A percentile compares a stretch with the other conserved stretches of the same genome.
phyloP scores from a whole-genome alignment of 2,797 vertebrate genomes.

The Falco biarmicus region DNA sequence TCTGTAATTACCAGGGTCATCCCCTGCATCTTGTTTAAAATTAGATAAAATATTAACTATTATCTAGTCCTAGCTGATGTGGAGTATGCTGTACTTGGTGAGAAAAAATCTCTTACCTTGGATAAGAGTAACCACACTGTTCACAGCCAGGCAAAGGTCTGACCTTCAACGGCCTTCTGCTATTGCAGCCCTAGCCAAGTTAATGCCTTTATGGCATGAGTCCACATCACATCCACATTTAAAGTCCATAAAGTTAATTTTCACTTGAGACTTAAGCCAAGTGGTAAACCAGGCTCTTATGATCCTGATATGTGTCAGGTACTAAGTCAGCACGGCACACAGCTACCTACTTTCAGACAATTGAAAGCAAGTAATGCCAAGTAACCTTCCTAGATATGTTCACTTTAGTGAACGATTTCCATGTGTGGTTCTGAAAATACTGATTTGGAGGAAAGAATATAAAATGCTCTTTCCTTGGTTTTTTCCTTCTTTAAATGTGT shows the following conservation, averaged over 20 bases:
- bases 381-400: background rate
- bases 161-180: background rate
- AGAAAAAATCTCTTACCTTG: background rate
- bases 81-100: background rate
- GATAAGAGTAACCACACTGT: background rate
- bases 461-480: background rate
- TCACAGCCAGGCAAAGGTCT: background rate
- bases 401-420: background rate
- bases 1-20: constrained; percentile 45
- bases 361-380: background rate
- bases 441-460: background rate
- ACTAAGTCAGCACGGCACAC: background rate
- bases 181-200: background rate
- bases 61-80: background rate
- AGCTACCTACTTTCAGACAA: background rate
- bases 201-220: background rate
- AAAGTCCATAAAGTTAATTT: background rate
- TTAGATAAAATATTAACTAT: constrained; percentile 25
- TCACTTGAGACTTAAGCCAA: background rate
- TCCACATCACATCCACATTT: background rate
- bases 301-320: background rate
- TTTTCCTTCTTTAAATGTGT: background rate
- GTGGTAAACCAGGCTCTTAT: background rate
- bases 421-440: background rate
- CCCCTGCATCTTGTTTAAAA: background rate